phyloP scores from a whole-genome alignment of 1,140 invertebrate species.

The Hyposmocoma kahamanoa region DNA sequence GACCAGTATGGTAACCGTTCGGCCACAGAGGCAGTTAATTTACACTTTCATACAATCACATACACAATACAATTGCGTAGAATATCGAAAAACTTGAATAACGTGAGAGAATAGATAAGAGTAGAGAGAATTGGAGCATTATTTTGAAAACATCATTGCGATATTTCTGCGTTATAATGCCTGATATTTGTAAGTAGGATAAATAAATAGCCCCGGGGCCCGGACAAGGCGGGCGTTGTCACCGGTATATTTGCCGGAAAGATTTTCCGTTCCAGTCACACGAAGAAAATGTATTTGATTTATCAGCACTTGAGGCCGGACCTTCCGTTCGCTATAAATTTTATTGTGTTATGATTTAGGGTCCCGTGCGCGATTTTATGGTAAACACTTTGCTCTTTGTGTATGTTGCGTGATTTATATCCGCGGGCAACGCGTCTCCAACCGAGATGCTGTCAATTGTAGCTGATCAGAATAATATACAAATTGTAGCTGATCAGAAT shows the following conservation, averaged over 20 bases:
- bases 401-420: constrained; percentile 50
- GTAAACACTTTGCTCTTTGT: constrained; percentile 69
- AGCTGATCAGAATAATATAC: constrained; percentile 1
- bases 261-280: constrained; percentile 57
- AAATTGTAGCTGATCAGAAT: constrained; percentile 12
- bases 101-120: no score
- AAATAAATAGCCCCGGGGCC: constrained; percentile 19
- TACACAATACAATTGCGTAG: no score
- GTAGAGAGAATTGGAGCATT: no score
- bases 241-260: constrained; percentile 54
- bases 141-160: no score
- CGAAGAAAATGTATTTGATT: constrained; percentile 69
- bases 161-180: neutral
- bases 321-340: constrained; percentile 70
- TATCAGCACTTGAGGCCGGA: constrained; percentile 70
- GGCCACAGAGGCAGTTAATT: no score
- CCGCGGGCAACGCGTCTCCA: constrained; percentile 18
- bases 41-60: no score
- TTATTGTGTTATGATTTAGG: constrained; percentile 72
- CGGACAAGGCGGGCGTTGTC: constrained; percentile 20
- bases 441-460: constrained; percentile 33
- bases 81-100: no score
- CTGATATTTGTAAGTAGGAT: constrained; percentile 25
- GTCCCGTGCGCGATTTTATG: constrained; percentile 65
- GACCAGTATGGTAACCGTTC: no score